These are phyloP conservation scores for Drosophila recens DNA, from an alignment of 2,888 invertebrate genomes.

Conservation along the genomic window DNA sequence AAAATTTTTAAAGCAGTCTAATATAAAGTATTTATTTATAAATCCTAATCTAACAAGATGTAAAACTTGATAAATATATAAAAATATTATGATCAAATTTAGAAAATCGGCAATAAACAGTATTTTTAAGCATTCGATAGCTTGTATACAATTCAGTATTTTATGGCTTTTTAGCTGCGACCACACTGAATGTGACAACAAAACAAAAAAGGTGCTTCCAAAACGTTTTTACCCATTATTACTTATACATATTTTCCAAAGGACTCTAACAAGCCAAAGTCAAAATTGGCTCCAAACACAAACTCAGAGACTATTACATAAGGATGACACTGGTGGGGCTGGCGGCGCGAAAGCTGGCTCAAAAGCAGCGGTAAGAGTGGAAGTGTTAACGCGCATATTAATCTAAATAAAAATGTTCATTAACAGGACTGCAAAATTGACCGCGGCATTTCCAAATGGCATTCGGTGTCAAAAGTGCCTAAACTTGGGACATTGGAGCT, in stretches of 20 bases:
- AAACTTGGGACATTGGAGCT: conserved; percentile 97
- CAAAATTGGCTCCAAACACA: conserved; percentile 71
- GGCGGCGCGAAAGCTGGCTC: conserved; percentile 83
- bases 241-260: conserved; percentile 16
- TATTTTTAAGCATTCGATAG: neutral
- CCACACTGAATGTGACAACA: conserved; percentile 31
- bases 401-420: conserved; percentile 2
- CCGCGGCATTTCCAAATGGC: conserved; percentile 90
- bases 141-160: conserved; percentile 4
- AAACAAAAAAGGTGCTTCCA: conserved; percentile 34
- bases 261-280: conserved; percentile 10
- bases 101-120: neutral
- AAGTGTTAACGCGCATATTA: neutral
- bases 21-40: neutral
- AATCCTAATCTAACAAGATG: neutral
- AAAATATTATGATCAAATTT: neutral
- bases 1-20: neutral
- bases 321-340: conserved; percentile 84
- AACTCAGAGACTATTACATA: conserved; percentile 58
- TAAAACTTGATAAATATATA: neutral
- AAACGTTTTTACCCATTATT: conserved; percentile 32
- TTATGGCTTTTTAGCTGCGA: neutral
- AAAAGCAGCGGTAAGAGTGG: conserved; percentile 80
- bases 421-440: conserved; percentile 87
- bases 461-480: conserved; percentile 96